Conservation (phyloP, 1,140 invertebrate genomes). For the Drusus annulatus region DNA sequence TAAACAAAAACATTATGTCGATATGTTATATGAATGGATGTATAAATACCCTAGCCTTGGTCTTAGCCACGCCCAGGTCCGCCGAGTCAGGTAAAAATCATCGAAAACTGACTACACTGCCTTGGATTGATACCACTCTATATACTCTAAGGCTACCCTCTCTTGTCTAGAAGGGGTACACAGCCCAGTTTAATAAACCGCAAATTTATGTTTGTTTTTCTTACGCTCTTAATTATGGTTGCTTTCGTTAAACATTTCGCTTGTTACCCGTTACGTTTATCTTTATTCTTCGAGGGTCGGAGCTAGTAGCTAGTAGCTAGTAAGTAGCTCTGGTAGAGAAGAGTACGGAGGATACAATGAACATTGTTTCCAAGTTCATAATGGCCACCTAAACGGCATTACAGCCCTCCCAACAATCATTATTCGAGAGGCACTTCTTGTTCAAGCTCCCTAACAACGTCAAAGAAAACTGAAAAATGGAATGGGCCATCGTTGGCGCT, state of each 20-base stretch:
- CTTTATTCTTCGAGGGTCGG: background rate
- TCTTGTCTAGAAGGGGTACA: background rate
- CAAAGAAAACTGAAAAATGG: constrained; percentile 2
- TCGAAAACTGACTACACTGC: no score
- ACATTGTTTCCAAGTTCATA: background rate
- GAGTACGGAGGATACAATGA: background rate
- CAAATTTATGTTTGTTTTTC: background rate
- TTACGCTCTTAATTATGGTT: background rate
- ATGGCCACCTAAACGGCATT: constrained; percentile 11
- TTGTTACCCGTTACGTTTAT: background rate
- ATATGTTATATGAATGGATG: no score
- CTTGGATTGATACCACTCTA: no score
- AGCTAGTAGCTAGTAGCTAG: no score
- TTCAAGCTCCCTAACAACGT: background rate
- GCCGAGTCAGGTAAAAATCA: no score
- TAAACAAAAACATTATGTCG: no score
- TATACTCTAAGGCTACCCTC: no score
- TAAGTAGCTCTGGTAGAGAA: no score
- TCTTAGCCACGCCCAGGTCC: no score
- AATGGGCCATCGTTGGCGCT: background rate
- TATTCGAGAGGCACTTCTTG: constrained; percentile 15
- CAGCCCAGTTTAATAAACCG: no score
- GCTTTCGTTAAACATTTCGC: background rate
- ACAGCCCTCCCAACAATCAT: background rate
- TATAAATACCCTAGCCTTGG: no score